These are phyloP conservation scores for Caenorhabditis briggsae DNA, from an alignment of 1,140 invertebrate genomes.

Conservation along the genomic window DNA sequence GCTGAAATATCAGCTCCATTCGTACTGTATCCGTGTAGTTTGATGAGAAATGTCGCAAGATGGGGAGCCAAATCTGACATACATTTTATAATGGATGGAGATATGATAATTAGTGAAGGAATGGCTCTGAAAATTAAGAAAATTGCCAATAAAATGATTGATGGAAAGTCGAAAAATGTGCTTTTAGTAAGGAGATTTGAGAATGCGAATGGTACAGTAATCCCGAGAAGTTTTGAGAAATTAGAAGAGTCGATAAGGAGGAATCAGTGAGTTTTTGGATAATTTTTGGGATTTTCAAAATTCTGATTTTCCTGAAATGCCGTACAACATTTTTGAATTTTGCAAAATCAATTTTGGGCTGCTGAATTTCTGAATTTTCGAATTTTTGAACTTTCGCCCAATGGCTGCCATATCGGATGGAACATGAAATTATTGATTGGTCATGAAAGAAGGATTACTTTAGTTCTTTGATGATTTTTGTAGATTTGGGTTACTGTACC, in stretches of 20 bases:
- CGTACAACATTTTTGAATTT: too few relatives aligned
- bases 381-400: conserved; percentile 40
- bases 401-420: conserved; percentile 60
- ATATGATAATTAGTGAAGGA: background rate
- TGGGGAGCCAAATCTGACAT: background rate
- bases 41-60: background rate
- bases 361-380: too few relatives aligned
- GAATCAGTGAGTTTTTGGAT: background rate
- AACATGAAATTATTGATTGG: conserved; percentile 62
- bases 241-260: background rate
- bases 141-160: background rate
- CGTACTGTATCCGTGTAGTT: background rate
- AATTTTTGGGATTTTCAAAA: too few relatives aligned
- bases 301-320: too few relatives aligned
- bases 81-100: background rate
- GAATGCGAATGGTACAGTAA: background rate
- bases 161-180: background rate
- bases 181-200: background rate
- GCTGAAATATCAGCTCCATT: background rate
- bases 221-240: background rate
- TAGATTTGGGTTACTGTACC: conserved; percentile 26
- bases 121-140: background rate
- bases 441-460: too few relatives aligned
- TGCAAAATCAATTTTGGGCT: too few relatives aligned
- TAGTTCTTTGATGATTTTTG: too few relatives aligned